Conservation (phyloP, 2,797 vertebrate genomes). For the Rachycentron canadum region DNA sequence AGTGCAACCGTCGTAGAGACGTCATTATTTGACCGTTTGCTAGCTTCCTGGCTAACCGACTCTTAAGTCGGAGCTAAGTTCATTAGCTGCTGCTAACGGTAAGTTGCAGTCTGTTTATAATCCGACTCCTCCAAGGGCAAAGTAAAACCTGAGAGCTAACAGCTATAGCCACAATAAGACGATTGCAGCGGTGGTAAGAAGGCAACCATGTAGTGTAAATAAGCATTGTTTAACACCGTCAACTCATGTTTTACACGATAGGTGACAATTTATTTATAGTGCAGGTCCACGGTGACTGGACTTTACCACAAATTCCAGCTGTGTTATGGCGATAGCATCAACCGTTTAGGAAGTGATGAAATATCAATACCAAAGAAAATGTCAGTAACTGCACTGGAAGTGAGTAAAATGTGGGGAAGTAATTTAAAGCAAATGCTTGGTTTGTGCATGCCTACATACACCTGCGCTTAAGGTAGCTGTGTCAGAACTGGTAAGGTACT, state of each 20-base stretch:
- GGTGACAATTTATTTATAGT: not conserved
- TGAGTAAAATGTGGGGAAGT: constrained; percentile 2
- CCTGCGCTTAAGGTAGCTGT: not conserved
- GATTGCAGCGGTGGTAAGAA: not conserved
- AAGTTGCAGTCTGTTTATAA: constrained; percentile 37
- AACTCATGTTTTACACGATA: constrained; percentile 2
- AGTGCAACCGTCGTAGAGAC: accelerated
- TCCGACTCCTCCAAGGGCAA: constrained; percentile 14
- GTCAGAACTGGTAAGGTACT: not conserved
- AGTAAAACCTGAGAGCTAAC: not conserved
- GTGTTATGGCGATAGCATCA: no score
- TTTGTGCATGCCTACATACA: constrained; percentile 44
- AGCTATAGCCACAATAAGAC: not conserved
- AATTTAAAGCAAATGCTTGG: not conserved
- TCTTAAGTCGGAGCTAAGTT: constrained; percentile 63
- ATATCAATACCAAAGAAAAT: no score
- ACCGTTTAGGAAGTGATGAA: not conserved
- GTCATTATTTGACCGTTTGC: not conserved
- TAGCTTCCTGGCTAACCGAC: constrained; percentile 43
- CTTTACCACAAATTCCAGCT: not conserved
- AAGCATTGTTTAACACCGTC: not conserved
- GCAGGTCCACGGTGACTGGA: not conserved
- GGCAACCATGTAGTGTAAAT: no score
- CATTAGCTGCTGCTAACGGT: constrained; percentile 52
- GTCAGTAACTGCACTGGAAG: not conserved